Evolutionary conservation across 2,113 vertebrate genomes (phyloP), one percentile per base, ranked within the genome.

Genomic region (Copsychus sechellarum): DNA sequence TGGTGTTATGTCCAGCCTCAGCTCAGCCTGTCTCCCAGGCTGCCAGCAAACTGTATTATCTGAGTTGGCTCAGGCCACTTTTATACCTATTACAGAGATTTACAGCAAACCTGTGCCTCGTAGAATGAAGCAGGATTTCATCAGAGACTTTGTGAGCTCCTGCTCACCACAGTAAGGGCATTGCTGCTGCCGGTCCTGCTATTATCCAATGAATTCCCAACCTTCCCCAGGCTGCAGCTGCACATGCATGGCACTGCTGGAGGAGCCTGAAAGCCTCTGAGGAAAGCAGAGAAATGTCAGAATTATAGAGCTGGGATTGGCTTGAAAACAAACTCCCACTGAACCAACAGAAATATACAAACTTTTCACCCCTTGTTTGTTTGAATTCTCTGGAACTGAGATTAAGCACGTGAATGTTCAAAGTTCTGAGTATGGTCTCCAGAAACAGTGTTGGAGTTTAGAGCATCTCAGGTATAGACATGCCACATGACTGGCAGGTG

Each of bases 371-470:
- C 2, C 36, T 64, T 7, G 2, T 54, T 89, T 62, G 12, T 70
- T 96, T 89, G 36, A 48, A 12, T 74, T 84, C 21, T 47, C 9
- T 51, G 72, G 11, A 66, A 25, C 19, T 58, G 54, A 61, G 61
- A 29, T 18, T 11, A 33, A 23, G 5, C 9, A 26, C 0, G 0
- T 26, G 62, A n/a, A 17, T 0, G 0, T 40, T 83, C 12, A 24
- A 33, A 58, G 29, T 19, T 23, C n/a, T 20, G 45, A 77, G 20
- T 12, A 36, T 19, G 10, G 5, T 53, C 6, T 81, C 16, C 23
- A 47, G 51, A 78, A 81, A 62, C 1, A 33, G 25, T 11, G 25
- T 14, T 38, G 56, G 23, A 51, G 38, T 81, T 73, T 9, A 50
- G 20, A 53, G 33, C 22, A 34, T 22, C 9, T 20, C 18, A 53